Conservation (phyloP, 53 echinoderm and acorn worm species). For the Apostichopus leukothele region DNA sequence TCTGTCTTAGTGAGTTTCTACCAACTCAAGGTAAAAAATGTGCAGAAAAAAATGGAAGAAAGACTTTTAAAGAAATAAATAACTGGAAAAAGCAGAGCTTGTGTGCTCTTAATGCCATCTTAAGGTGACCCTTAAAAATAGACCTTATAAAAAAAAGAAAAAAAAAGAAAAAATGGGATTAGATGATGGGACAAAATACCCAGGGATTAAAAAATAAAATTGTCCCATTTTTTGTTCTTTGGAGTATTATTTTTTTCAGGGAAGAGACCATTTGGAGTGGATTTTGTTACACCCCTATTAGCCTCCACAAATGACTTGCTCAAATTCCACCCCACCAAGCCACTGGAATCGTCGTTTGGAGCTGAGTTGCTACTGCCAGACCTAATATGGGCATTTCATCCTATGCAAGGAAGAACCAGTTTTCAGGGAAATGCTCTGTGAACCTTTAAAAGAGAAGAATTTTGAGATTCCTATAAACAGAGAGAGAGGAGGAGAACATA, state of each 20-base stretch:
- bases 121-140: too few species aligned
- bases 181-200: neutral
- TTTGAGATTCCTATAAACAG: constrained; percentile 12
- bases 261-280: neutral
- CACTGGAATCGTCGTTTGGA: too few species aligned
- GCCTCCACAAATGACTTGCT: neutral
- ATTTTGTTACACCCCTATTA: neutral
- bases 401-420: neutral
- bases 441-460: neutral
- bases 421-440: neutral
- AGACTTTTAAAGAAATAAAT: too few species aligned
- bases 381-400: neutral
- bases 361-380: neutral
- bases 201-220: neutral
- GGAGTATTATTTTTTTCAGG: neutral
- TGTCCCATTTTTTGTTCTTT: neutral
- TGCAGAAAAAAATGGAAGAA: too few species aligned
- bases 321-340: neutral
- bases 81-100: too few species aligned
- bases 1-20: constrained; percentile 13
- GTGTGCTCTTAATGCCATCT: too few species aligned
- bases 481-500: neutral
- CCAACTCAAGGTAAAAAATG: too few species aligned
- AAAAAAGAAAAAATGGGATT: too few species aligned
- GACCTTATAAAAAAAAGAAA: too few species aligned